Evolutionary conservation across 2,797 vertebrate genomes (phyloP).

Genomic region (Botia kubotai): DNA sequence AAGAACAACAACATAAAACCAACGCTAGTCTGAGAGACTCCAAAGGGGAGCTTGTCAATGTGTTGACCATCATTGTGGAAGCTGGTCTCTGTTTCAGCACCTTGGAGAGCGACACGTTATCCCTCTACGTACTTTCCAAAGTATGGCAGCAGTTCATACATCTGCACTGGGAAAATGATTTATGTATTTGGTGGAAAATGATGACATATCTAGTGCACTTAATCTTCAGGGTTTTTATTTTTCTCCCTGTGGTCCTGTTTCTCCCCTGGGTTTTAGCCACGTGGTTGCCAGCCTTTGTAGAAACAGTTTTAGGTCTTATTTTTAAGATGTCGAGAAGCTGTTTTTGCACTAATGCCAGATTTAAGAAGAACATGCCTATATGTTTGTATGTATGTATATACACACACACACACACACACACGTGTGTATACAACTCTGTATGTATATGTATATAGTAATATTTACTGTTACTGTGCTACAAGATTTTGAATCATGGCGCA

Average conservation of each 20-base stretch:
- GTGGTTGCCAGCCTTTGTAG: conserved; percentile 12
- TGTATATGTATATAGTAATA: too few relatives aligned
- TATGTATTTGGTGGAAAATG: conserved; percentile 47
- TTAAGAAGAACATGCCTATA: too few relatives aligned
- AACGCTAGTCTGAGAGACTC: neutral
- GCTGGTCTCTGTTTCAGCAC: conserved; percentile 56
- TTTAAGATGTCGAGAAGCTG: too few relatives aligned
- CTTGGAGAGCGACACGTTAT: conserved; percentile 51
- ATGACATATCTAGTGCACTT: conserved; percentile 58
- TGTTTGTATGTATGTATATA: too few relatives aligned
- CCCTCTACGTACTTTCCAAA: conserved; percentile 5
- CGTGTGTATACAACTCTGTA: too few relatives aligned
- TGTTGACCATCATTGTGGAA: conserved; percentile 13
- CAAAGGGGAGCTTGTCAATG: neutral
- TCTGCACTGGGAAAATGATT: conserved; percentile 55
- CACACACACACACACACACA: too few relatives aligned
- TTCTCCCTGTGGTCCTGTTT: neutral
- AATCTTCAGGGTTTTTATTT: conserved; percentile 40
- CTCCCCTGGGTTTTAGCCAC: conserved; percentile 26
- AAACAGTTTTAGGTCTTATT: neutral
- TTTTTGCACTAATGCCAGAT: too few relatives aligned
- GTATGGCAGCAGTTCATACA: conserved; percentile 12
- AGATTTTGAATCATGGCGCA: too few relatives aligned
- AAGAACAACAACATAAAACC: conserved; percentile 6
- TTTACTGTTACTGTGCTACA: too few relatives aligned